phyloP scores from a whole-genome alignment of 1,140 invertebrate species.

The Lutraria rhynchaena region DNA sequence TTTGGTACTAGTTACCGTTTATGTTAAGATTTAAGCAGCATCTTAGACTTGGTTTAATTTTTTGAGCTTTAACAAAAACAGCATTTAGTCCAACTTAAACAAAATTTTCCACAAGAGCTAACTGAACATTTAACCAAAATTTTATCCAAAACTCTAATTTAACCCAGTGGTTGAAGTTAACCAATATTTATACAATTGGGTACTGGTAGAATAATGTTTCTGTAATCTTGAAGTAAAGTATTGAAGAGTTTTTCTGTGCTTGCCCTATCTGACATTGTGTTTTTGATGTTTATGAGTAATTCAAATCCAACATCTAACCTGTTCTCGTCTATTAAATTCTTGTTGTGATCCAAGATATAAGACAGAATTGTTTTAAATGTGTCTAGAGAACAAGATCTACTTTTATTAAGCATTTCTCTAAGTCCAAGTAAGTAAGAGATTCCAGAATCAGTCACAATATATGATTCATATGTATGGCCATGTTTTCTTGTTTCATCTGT shows the following conservation, averaged over 20 bases:
- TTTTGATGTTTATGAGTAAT: conserved; percentile 37
- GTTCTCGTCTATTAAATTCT: not conserved
- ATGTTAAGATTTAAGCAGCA: too few species aligned
- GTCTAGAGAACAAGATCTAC: conserved; percentile 4
- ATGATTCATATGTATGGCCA: conserved; percentile 36
- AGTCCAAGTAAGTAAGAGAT: conserved; percentile 35
- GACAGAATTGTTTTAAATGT: conserved; percentile 44
- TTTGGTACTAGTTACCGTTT: too few species aligned
- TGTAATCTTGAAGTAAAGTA: conserved; percentile 42
- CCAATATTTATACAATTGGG: too few species aligned
- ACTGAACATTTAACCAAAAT: too few species aligned
- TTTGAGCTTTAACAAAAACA: too few species aligned
- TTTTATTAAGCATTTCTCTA: conserved; percentile 41
- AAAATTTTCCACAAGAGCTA: too few species aligned
- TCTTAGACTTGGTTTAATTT: too few species aligned
- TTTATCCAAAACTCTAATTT: not conserved
- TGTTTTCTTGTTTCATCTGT: conserved; percentile 52
- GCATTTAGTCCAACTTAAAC: too few species aligned
- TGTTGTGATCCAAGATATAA: conserved; percentile 41
- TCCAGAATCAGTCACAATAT: conserved; percentile 32
- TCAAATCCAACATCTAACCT: conserved; percentile 19
- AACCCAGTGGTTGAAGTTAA: too few species aligned
- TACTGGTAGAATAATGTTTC: too few species aligned
- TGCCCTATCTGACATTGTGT: conserved; percentile 57
- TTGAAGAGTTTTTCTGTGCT: too few species aligned